Conservation (phyloP, 2,888 invertebrate species). For the Cancer borealis region DNA sequence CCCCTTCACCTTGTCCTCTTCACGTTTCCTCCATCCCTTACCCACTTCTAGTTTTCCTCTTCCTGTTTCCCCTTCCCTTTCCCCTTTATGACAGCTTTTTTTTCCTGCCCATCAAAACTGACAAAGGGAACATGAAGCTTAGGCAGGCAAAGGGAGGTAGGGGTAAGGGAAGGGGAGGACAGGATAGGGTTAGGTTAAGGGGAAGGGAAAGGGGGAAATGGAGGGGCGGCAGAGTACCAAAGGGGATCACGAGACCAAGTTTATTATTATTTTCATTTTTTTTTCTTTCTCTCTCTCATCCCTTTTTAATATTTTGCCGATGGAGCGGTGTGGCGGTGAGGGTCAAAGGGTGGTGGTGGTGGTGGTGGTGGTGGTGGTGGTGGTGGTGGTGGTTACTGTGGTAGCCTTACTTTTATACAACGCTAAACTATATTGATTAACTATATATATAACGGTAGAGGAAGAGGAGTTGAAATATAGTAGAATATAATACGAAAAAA, state of each 20-base stretch:
- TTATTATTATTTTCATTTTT: not conserved
- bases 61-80: not conserved
- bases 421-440: too few relatives aligned
- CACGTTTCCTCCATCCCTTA: not conserved
- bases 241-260: conserved; percentile 11
- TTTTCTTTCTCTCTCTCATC: not conserved
- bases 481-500: too few relatives aligned
- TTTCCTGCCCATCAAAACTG: not conserved
- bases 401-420: too few relatives aligned
- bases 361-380: not conserved
- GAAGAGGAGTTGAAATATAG: too few relatives aligned
- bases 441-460: too few relatives aligned
- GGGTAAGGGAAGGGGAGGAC: not conserved
- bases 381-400: not conserved
- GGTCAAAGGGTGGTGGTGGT: not conserved
- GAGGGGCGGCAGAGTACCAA: not conserved
- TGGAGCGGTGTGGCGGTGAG: not conserved
- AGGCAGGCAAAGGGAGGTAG: not conserved
- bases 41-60: not conserved
- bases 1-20: not conserved
- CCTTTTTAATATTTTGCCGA: not conserved
- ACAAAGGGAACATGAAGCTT: conserved; percentile 31
- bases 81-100: not conserved
- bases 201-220: not conserved
- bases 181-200: conserved; percentile 3